Conservation (phyloP, 2,113 vertebrate genomes). For the Pseudopipra pipra region DNA sequence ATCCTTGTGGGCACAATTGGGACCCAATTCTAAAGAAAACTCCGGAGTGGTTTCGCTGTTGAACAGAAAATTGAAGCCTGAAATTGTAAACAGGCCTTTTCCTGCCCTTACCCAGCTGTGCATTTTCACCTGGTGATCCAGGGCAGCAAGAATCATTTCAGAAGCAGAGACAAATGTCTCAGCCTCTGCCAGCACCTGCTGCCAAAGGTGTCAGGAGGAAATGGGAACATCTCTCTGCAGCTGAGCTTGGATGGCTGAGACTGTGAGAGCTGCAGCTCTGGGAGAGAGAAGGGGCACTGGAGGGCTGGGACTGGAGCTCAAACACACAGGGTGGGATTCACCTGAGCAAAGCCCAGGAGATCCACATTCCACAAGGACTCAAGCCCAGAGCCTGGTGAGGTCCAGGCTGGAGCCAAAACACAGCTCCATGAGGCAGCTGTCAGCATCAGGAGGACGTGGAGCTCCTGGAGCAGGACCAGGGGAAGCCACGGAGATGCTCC, state of each 20-base stretch:
- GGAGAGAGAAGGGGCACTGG: neutral
- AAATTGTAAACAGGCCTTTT: neutral
- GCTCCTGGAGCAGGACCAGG: neutral
- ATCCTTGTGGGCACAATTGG: neutral
- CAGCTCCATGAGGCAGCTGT: neutral
- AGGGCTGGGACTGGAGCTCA: neutral
- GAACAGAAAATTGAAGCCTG: neutral
- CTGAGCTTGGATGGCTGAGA: fast-evolving
- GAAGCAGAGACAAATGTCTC: neutral
- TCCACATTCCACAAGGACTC: neutral
- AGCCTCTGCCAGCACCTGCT: neutral
- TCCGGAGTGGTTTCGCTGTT: neutral
- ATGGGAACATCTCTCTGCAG: neutral
- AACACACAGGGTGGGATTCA: neutral
- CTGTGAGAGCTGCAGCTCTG: neutral
- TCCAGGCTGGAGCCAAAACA: neutral
- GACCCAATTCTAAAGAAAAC: neutral
- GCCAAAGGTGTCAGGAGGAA: neutral
- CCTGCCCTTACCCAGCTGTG: neutral
- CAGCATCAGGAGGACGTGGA: neutral
- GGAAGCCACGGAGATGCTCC: neutral
- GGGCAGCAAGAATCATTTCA: neutral
- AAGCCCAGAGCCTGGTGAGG: neutral
- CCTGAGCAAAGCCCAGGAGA: neutral
- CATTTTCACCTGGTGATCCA: fast-evolving